Conservation (phyloP, 2,797 vertebrate species). For the Sternotherus odoratus region DNA sequence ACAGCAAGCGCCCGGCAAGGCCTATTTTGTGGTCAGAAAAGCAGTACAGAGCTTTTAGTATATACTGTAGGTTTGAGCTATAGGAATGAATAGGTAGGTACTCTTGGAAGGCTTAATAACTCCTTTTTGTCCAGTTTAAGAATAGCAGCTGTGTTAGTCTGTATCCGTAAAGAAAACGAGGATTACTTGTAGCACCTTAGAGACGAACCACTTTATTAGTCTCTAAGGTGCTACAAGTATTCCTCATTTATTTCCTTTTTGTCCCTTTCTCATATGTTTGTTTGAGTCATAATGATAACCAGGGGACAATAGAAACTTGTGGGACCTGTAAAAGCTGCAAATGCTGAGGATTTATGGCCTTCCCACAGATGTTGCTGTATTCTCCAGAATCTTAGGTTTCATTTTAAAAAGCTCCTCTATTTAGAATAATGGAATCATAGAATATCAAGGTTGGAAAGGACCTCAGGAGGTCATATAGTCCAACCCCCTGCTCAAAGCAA, state of each 20-base stretch:
- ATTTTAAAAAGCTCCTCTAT: not conserved
- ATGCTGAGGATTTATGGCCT: not conserved
- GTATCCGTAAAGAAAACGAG: too few relatives aligned
- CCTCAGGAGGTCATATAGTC: too few relatives aligned
- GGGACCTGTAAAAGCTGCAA: not conserved
- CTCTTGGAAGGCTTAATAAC: slow-evolving; percentile 39
- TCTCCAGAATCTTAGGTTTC: slow-evolving; percentile 17
- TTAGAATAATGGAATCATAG: too few relatives aligned
- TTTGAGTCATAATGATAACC: slow-evolving; percentile 50
- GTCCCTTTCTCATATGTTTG: slow-evolving; percentile 16
- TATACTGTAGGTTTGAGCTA: not conserved
- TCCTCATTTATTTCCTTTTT: too few relatives aligned
- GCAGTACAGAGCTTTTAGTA: not conserved
- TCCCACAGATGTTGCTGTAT: slow-evolving; percentile 49
- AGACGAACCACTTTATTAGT: too few relatives aligned
- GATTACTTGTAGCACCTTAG: too few relatives aligned
- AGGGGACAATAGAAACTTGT: slow-evolving; percentile 45
- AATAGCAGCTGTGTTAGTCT: too few relatives aligned
- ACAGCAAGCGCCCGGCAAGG: slow-evolving; percentile 3
- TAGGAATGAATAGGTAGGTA: slow-evolving; percentile 50
- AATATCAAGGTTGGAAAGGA: too few relatives aligned
- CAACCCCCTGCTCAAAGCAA: too few relatives aligned
- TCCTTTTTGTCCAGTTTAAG: not conserved
- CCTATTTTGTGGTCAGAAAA: not conserved
- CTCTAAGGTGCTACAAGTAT: too few relatives aligned